Conservation (phyloP, 2,888 invertebrate species). For the Tenodera sinensis region DNA sequence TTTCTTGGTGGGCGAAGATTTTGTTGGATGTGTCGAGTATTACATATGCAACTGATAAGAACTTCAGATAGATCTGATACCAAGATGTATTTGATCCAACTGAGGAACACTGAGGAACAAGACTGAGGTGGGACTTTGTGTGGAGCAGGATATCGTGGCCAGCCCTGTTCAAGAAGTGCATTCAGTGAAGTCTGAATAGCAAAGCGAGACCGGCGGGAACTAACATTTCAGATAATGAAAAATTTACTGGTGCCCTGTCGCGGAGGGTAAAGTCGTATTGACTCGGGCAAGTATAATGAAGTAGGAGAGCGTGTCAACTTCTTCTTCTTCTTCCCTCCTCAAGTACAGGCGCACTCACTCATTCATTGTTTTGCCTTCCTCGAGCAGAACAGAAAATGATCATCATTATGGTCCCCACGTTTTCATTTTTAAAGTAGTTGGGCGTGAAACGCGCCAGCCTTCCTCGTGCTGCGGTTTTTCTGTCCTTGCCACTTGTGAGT, state of each 20-base stretch:
- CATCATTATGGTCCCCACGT: not conserved
- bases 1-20: too few species aligned
- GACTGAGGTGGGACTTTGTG: too few species aligned
- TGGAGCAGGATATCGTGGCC: too few species aligned
- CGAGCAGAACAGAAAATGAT: not conserved
- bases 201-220: not conserved
- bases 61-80: too few species aligned
- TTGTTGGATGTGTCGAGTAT: too few species aligned
- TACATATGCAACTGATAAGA: too few species aligned
- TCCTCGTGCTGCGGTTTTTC: too few species aligned
- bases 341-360: too few species aligned
- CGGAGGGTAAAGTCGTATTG: not conserved
- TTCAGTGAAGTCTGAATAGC: not conserved
- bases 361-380: not conserved
- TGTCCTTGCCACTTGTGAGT: too few species aligned
- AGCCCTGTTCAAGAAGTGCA: not conserved
- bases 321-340: too few species aligned
- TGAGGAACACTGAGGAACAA: too few species aligned
- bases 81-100: too few species aligned
- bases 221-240: not conserved
- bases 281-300: not conserved
- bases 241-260: not conserved
- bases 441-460: not conserved
- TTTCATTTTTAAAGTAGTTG: not conserved
- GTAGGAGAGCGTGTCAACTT: not conserved